Percentiles rank a stretch among this genome's conserved stretches.
These are phyloP conservation scores for Drosophila parabipectinata DNA, from an alignment of 1,140 invertebrate genomes.

Conservation along the genomic window DNA sequence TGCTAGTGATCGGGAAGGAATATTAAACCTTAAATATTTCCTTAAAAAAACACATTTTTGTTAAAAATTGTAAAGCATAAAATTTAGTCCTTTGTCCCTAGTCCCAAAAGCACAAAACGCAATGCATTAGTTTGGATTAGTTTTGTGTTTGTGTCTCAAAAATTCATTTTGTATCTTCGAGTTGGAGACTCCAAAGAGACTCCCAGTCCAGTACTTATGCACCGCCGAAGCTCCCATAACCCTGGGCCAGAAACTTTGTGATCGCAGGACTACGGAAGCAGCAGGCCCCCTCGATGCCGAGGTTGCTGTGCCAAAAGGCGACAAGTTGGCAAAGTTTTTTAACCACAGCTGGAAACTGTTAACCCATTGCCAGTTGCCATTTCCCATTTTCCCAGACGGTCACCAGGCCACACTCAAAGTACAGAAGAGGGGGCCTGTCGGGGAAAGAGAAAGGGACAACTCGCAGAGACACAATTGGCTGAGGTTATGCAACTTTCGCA, in stretches of 20 bases:
- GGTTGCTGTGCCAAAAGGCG: constrained; percentile 62
- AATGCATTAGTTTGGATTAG: not conserved
- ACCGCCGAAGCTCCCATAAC: constrained; percentile 31
- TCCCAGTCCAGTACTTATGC: constrained; percentile 39
- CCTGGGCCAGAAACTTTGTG: constrained; percentile 31
- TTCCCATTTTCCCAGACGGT: constrained; percentile 64
- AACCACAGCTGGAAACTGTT: constrained; percentile 55
- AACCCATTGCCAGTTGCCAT: constrained; percentile 72
- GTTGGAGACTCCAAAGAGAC: constrained; percentile 10
- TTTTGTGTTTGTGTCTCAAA: constrained; percentile 16
- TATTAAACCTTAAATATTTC: not conserved
- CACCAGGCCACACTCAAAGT: constrained; percentile 50
- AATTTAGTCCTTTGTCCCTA: not conserved
- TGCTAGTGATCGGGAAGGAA: not conserved
- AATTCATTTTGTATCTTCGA: constrained; percentile 28
- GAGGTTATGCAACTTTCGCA: constrained; percentile 76
- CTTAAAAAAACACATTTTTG: no score
- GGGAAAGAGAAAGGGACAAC: constrained; percentile 5
- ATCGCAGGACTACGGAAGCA: constrained; percentile 19
- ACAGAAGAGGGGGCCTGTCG: not conserved
- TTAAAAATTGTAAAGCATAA: no score
- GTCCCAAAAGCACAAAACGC: not conserved
- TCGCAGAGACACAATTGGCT: constrained; percentile 61
- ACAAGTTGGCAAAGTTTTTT: constrained; percentile 73
- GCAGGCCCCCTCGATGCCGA: constrained; percentile 35